Percentiles rank a stretch among this genome's conserved stretches.
Evolutionary conservation across 2,888 invertebrate genomes (phyloP).

Genomic region (Tipula vernalis): DNA sequence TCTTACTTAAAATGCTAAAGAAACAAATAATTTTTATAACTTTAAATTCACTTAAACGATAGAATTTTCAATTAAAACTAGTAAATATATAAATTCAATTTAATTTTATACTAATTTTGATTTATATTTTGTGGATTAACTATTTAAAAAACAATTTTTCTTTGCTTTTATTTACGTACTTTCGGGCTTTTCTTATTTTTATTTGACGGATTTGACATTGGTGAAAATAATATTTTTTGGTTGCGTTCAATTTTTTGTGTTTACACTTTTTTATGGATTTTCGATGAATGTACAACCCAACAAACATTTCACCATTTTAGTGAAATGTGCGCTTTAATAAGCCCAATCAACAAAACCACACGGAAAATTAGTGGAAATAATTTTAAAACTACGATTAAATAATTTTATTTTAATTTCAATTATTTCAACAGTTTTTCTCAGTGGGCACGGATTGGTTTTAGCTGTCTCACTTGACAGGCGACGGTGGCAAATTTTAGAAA

Average conservation of each 20-base stretch:
- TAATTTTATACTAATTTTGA: background rate
- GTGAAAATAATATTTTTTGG: background rate
- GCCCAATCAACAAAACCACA: too few relatives aligned
- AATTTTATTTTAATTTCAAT: too few relatives aligned
- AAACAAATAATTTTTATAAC: background rate
- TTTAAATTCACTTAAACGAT: background rate
- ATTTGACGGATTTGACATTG: slow-evolving; percentile 8
- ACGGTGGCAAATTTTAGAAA: too few relatives aligned
- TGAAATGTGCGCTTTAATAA: too few relatives aligned
- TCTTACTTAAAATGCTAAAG: background rate
- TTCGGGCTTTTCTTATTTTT: background rate
- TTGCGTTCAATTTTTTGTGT: background rate
- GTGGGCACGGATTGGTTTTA: too few relatives aligned
- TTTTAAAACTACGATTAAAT: too few relatives aligned
- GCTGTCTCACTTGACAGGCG: too few relatives aligned
- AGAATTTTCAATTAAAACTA: background rate
- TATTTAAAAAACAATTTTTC: background rate
- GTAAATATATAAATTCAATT: background rate
- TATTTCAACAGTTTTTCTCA: too few relatives aligned
- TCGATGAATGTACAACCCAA: background rate
- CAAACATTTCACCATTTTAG: too few relatives aligned
- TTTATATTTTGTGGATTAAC: background rate
- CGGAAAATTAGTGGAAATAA: too few relatives aligned
- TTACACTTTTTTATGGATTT: background rate
- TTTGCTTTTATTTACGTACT: background rate